These are phyloP conservation scores for Drosophila demipolita DNA, from an alignment of 2,888 invertebrate species.

Conservation along the genomic window DNA sequence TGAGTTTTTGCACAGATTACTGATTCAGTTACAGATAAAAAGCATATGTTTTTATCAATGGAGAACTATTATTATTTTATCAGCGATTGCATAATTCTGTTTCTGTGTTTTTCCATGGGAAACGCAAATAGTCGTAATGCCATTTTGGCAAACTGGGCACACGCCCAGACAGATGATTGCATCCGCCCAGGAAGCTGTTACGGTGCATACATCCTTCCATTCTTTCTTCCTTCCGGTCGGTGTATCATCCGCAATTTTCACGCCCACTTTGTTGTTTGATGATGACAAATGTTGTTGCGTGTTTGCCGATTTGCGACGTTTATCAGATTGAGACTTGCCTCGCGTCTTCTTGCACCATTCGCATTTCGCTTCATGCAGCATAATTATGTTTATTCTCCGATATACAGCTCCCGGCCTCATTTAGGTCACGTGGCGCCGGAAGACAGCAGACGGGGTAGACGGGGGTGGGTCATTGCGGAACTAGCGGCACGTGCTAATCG, in stretches of 20 bases:
- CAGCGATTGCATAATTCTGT: constrained; percentile 33
- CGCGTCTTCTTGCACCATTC: not conserved
- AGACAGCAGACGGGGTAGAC: constrained; percentile 9
- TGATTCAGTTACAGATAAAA: constrained; percentile 1
- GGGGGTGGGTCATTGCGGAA: constrained; percentile 18
- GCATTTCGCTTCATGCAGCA: constrained; percentile 28
- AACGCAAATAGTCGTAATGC: constrained; percentile 72
- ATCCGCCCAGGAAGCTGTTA: constrained; percentile 76
- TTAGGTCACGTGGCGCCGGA: constrained; percentile 66
- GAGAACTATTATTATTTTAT: constrained; percentile 36
- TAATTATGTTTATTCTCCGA: constrained; percentile 79
- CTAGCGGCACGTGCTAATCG: constrained; percentile 79
- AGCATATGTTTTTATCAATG: constrained; percentile 45
- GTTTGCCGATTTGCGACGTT: constrained; percentile 76
- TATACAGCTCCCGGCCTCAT: constrained; percentile 52
- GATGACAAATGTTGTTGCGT: constrained; percentile 79
- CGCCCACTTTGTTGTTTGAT: constrained; percentile 84
- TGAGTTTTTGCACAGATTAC: not conserved
- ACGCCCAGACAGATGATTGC: constrained; percentile 68
- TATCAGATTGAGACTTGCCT: constrained; percentile 71
- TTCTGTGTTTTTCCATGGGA: constrained; percentile 64
- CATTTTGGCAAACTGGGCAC: constrained; percentile 48
- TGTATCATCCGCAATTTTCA: constrained; percentile 83
- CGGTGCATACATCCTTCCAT: constrained; percentile 25
- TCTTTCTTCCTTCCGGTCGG: constrained; percentile 26